A percentile compares a stretch with the other conserved stretches of the same genome.
These are phyloP conservation scores for Centruroides sculpturatus DNA, from an alignment of 1,140 invertebrate genomes.

Conservation along the genomic window DNA sequence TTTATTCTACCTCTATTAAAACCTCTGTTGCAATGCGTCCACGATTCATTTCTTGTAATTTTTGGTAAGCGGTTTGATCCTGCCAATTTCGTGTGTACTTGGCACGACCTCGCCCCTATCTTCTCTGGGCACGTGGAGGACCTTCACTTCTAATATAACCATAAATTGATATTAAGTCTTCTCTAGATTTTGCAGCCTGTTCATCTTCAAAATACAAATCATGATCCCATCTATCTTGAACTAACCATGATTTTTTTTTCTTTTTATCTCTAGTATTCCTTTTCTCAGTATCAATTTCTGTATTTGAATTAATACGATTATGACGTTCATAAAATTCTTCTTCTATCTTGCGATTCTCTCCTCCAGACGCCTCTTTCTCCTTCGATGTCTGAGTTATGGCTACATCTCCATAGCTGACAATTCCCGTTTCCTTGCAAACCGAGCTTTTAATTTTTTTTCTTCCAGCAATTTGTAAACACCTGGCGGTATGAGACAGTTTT, in stretches of 20 bases:
- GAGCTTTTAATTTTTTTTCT: too few species aligned
- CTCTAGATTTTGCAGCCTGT: constrained; percentile 69
- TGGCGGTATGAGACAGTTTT: too few species aligned
- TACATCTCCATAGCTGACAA: too few species aligned
- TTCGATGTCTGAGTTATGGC: too few species aligned
- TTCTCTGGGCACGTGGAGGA: constrained; percentile 65
- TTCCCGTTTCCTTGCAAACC: too few species aligned
- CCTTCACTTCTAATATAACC: constrained; percentile 87
- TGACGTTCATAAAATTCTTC: constrained; percentile 97
- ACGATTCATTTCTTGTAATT: too few species aligned
- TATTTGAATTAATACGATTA: constrained; percentile 44
- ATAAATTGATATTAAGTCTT: constrained; percentile 74
- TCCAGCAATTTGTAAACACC: too few species aligned
- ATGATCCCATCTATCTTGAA: constrained; percentile 68
- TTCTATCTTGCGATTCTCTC: too few species aligned
- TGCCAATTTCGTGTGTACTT: constrained; percentile 86
- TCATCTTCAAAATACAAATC: constrained; percentile 68
- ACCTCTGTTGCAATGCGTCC: too few species aligned
- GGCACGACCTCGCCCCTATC: constrained; percentile 68
- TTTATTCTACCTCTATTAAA: too few species aligned
- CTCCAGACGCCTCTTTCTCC: too few species aligned
- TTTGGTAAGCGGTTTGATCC: constrained; percentile 66
- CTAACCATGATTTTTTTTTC: constrained; percentile 35
- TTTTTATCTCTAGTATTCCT: constrained; percentile 7
- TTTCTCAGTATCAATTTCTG: neutral